These are phyloP conservation scores for Lampris megalopsis DNA, from an alignment of 2,113 vertebrate genomes.

Conservation along the genomic window DNA sequence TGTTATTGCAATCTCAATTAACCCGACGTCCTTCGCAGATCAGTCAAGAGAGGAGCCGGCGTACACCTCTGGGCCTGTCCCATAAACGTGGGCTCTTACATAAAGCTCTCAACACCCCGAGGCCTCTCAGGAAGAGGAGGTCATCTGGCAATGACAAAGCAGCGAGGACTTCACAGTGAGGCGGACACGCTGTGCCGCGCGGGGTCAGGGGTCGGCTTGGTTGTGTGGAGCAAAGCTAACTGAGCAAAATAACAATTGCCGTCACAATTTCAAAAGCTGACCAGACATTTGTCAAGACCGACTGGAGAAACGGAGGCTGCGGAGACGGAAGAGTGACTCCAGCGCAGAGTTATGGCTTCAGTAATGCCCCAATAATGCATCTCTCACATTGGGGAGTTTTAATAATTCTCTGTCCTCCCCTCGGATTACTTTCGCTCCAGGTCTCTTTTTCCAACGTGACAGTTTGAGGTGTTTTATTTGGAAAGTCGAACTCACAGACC, in stretches of 20 bases:
- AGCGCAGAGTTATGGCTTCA: background rate
- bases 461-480: constrained; percentile 46
- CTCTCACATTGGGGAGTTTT: background rate
- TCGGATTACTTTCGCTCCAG: constrained; percentile 23
- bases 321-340: background rate
- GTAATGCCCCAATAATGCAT: background rate
- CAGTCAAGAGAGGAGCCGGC: constrained; percentile 9
- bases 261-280: constrained; percentile 14
- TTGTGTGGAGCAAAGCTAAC: constrained; percentile 13
- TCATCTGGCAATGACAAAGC: constrained; percentile 40
- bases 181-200: constrained; percentile 8
- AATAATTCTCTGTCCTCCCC: constrained; percentile 2
- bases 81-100: constrained; percentile 32
- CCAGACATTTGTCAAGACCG: constrained; percentile 4
- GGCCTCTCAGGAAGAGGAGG: constrained; percentile 54
- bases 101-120: constrained; percentile 41
- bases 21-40: constrained; percentile 34
- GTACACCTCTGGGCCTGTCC: constrained; percentile 11
- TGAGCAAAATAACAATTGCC: constrained; percentile 17
- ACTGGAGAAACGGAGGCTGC: constrained; percentile 5
- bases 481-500: constrained; percentile 36
- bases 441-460: constrained; percentile 39
- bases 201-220: background rate
- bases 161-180: constrained; percentile 40
- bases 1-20: constrained; percentile 26